Conservation (phyloP, 2,113 vertebrate species). For the Hyaena hyaena region DNA sequence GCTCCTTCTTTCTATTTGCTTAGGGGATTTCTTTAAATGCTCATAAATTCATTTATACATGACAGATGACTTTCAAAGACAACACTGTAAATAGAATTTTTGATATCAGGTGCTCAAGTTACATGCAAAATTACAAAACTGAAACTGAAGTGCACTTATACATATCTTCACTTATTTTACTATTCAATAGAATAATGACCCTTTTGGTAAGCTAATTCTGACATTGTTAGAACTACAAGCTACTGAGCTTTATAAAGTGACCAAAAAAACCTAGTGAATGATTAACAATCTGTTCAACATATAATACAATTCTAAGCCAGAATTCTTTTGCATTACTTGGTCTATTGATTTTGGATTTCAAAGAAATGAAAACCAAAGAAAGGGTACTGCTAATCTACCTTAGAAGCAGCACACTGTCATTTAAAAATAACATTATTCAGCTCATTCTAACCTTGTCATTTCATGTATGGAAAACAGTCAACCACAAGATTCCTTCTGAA, state of each 20-base stretch:
- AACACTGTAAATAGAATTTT: constrained; percentile 46
- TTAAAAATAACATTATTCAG: constrained; percentile 8
- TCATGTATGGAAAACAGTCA: neutral
- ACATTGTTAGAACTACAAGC: constrained; percentile 47
- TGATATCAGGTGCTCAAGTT: constrained; percentile 7
- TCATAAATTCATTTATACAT: neutral
- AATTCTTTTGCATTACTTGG: constrained; percentile 40
- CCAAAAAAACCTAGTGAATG: constrained; percentile 21
- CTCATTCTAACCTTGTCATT: neutral
- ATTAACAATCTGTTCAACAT: constrained; percentile 2
- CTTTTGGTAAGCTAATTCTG: constrained; percentile 49
- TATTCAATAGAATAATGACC: constrained; percentile 8
- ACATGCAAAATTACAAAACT: constrained; percentile 49
- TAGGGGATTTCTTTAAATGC: constrained; percentile 1
- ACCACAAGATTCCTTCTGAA: neutral
- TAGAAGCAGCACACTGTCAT: neutral
- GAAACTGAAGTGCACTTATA: neutral
- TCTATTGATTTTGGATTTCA: constrained; percentile 59
- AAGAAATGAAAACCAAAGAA: constrained; percentile 25
- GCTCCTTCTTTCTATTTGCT: constrained; percentile 28
- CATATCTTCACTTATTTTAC: constrained; percentile 38
- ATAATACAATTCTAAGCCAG: constrained; percentile 42
- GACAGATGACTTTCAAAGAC: constrained; percentile 42
- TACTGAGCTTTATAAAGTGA: constrained; percentile 24
- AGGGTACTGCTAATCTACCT: neutral